Evolutionary conservation across 1,140 invertebrate species (phyloP).

Genomic region (Temnothorax curvispinosus): DNA sequence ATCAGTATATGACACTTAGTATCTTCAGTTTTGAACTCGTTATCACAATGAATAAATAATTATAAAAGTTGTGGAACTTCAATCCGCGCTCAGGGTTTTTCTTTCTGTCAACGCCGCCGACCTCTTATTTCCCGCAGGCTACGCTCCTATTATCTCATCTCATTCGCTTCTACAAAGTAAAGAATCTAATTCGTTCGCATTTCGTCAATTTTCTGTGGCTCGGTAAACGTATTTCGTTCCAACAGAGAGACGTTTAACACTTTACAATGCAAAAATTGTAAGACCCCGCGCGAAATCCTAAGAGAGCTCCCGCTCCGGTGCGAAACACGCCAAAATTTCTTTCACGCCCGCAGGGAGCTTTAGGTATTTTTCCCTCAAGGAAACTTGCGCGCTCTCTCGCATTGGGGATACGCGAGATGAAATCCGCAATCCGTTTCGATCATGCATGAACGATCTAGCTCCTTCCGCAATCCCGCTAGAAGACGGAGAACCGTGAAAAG

Average conservation of each 20-base stretch:
- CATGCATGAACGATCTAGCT: constrained; percentile 80
- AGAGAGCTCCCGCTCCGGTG: constrained; percentile 57
- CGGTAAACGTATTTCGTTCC: constrained; percentile 21
- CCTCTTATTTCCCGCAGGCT: not conserved
- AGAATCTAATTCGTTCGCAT: constrained; percentile 1
- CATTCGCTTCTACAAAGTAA: not conserved
- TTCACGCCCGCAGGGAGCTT: constrained; percentile 72
- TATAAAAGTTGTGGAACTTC: not conserved
- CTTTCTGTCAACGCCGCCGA: not conserved
- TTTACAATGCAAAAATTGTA: constrained; percentile 65
- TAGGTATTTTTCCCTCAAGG: constrained; percentile 74
- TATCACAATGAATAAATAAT: not conserved
- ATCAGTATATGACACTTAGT: not conserved
- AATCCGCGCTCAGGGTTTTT: not conserved
- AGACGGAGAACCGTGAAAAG: constrained; percentile 72
- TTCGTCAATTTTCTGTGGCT: not conserved
- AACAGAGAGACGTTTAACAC: constrained; percentile 32
- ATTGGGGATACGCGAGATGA: constrained; percentile 77
- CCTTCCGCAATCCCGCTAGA: constrained; percentile 79
- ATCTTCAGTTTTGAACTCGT: not conserved
- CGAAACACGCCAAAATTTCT: constrained; percentile 68
- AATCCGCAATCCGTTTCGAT: constrained; percentile 82
- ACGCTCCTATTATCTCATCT: not conserved
- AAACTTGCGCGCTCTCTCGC: constrained; percentile 31
- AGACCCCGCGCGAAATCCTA: constrained; percentile 74